Base-by-base conservation (phyloP, 37 sponge, comb jelly and placozoan genomes). In the Chondrilla cf. caribensis region DNA sequence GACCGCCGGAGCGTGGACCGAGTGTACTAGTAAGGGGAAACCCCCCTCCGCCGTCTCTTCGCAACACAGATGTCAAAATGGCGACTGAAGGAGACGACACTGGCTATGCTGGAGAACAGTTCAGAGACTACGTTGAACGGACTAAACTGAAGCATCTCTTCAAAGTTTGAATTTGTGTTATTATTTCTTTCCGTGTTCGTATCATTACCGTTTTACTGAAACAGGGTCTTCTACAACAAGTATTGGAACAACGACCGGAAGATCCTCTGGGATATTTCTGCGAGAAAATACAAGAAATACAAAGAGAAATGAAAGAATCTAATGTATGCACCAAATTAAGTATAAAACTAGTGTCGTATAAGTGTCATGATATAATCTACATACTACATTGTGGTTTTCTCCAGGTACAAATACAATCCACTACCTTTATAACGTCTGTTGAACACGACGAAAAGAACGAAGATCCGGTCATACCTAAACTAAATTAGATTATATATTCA, bases 201-300 rank as follows among this genome's bases (percentile, higher is more conserved):
- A n/a, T n/a, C n/a, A n/a, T n/a, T n/a, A n/a, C n/a, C n/a, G n/a
- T n/a, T n/a, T n/a, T n/a, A n/a, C n/a, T n/a, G n/a, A n/a, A 47
- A 6, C 64, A 92, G 92, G 88, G 92, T 38, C 67, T 92, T 24
- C 80, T 92, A 42, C 79, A 54, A 43, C 84, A 87, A 19, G 86
- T 92, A 59, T 41, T 92, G 0, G 57, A 33, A 42, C 59, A 87
- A 8, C 92, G 87, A 42, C 92, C 92, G 38, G 76, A 78, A 0
- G 86, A 92, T 35, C 92, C 92, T 42, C 60, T 92, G 39, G 77
- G 42, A 18, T 88, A 87, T 81, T 85, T 92, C 43, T 77, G 79
- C 58, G 76, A 87, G 37, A 86, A 88, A 43, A 47, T 92, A 0
- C 36, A 58, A 70, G 86, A 85, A 58, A 83, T 92, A 57, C 87